Evolutionary conservation across 2,888 invertebrate genomes (phyloP), one percentile per base, ranked within the genome.

Genomic region (Syrista parreyssii): DNA sequence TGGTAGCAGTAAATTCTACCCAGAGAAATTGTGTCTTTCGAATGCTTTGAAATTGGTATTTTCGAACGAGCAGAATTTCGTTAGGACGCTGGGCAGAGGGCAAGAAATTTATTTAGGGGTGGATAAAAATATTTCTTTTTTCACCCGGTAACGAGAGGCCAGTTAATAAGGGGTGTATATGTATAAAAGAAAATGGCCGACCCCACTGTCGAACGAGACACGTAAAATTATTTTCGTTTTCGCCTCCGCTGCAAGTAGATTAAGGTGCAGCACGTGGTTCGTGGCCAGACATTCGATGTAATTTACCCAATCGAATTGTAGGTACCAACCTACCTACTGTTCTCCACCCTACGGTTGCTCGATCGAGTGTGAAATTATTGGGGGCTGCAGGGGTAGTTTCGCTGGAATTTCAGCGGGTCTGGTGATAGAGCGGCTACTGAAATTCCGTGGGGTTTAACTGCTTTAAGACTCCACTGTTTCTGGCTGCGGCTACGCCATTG

Each of bases 291-390:
- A 55, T 55, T 78, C 78, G 78, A 78, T 69, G 68, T 78, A 78
- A 78, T 78, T 78, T 68, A 78, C 69, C 75, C 78, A 36, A 71
- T 72, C 74, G 71, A 75, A 77, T 74, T 75, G 71, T 32, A 55
- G 23, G 55, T 55, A 55, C 77, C 74, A 23, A 74, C 55, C 74
- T 31, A 74, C 55, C 74, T 31, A 71, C 71, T 75, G 40, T 75
- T 36, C 77, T 69, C 75, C 40, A 68, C 75, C 78, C 33, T 33
- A 6, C 71, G 12, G 71, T 31, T 78, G 75, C 76, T 80, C 79
- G 79, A 82, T 81, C 80, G 79, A 79, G 80, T 80, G 82, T 80
- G 77, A 82, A 84, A 83, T 79, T 76, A 82, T 81, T 81, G 80
- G 76, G 79, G 79, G 80, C 80, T 79, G 80, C 82, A 80, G 79